Evolutionary conservation across 2,888 invertebrate genomes (phyloP).

Genomic region (Perizoma flavofasciatum): DNA sequence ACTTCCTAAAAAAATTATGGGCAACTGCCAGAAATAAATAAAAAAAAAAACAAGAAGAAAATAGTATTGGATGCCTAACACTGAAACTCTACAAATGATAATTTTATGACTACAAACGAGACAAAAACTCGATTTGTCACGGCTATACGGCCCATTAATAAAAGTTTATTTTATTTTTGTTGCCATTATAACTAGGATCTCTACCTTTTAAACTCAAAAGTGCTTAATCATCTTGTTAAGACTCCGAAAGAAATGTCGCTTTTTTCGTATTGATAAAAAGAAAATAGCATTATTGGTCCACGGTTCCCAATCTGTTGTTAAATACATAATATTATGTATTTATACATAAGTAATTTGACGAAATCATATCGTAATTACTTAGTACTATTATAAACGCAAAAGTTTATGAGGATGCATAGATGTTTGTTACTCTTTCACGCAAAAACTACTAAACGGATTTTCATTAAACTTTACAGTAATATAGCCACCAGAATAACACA

Average conservation of each 20-base stretch:
- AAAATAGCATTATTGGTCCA: constrained; percentile 9
- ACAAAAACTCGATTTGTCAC: constrained; percentile 28
- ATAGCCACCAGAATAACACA: too few species aligned
- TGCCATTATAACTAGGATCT: constrained; percentile 25
- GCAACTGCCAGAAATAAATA: too few species aligned
- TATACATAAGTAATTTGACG: too few species aligned
- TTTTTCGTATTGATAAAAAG: not conserved
- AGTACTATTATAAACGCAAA: too few species aligned
- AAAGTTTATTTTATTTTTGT: constrained; percentile 14
- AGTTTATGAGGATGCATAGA: too few species aligned
- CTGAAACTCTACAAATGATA: constrained; percentile 19
- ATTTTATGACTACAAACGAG: constrained; percentile 21
- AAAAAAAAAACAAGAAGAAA: too few species aligned
- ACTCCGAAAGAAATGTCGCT: constrained; percentile 21
- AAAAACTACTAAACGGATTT: too few species aligned
- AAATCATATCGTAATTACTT: too few species aligned
- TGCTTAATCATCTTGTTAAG: constrained; percentile 26
- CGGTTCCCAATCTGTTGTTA: constrained; percentile 7
- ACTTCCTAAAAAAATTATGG: too few species aligned
- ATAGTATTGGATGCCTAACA: not conserved
- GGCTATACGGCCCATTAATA: constrained; percentile 11
- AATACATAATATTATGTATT: not conserved
- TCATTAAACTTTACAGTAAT: too few species aligned
- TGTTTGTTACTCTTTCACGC: too few species aligned
- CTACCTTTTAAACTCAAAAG: not conserved